Evolutionary conservation across 2,888 invertebrate genomes (phyloP).

Genomic region (Caenorhabditis sp.): DNA sequence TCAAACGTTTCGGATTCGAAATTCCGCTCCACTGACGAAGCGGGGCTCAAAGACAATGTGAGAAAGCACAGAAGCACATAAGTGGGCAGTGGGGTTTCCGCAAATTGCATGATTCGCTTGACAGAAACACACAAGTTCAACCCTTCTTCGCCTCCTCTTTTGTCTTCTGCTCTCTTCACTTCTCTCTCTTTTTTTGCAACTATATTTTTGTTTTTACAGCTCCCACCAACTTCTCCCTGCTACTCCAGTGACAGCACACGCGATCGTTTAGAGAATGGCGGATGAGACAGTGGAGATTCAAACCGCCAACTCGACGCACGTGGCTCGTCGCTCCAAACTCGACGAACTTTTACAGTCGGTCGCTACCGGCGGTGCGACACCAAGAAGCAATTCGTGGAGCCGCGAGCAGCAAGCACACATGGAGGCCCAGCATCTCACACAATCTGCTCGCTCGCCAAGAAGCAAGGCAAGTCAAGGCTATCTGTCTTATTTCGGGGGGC

Average conservation of each 20-base stretch:
- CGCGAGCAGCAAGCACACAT: constrained; percentile 59
- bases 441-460: constrained; percentile 67
- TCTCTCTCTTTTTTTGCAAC: constrained; percentile 11
- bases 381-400: constrained; percentile 68
- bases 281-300: constrained; percentile 47
- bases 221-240: constrained; percentile 6
- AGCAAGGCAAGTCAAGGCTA: constrained; percentile 67
- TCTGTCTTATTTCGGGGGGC: constrained; percentile 56
- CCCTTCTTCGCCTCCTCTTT: constrained; percentile 27
- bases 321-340: constrained; percentile 65
- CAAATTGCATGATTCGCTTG: constrained; percentile 60
- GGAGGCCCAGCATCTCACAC: constrained; percentile 54
- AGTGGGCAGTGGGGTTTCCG: constrained; percentile 62
- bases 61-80: constrained; percentile 58
- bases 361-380: constrained; percentile 57
- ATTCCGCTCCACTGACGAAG: constrained; percentile 13
- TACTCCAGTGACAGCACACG: constrained; percentile 25
- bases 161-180: constrained; percentile 21
- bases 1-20: constrained; percentile 8
- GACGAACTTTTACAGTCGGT: constrained; percentile 58
- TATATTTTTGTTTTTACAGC: constrained; percentile 51
- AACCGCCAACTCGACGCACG: constrained; percentile 46
- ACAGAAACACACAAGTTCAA: constrained; percentile 58
- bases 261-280: constrained; percentile 52
- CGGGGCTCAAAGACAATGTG: constrained; percentile 57